phyloP scores from a whole-genome alignment of 2,113 vertebrate genomes.

The Clarias macrocephalus region DNA sequence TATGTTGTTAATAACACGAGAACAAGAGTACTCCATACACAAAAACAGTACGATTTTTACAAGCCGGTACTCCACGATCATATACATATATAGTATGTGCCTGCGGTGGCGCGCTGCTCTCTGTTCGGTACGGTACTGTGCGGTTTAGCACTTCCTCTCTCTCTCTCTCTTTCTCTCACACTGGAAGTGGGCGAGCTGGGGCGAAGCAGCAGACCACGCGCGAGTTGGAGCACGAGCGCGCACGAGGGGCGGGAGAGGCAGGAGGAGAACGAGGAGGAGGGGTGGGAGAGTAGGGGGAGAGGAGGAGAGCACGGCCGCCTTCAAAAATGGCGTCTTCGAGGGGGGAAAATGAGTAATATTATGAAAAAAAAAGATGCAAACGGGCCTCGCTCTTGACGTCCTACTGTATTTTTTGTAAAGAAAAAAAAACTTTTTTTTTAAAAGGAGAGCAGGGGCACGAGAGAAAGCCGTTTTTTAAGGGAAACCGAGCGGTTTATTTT shows the following conservation, averaged over 20 bases:
- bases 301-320: slow-evolving; percentile 72
- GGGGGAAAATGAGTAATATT: slow-evolving; percentile 75
- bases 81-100: background rate
- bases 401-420: background rate
- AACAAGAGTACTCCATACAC: background rate
- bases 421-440: no score
- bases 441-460: background rate
- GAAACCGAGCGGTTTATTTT: slow-evolving; percentile 65
- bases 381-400: slow-evolving; percentile 60
- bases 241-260: slow-evolving; percentile 39
- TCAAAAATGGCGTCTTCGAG: slow-evolving; percentile 82
- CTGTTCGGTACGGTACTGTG: background rate
- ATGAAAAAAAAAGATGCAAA: slow-evolving; percentile 61
- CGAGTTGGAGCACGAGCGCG: slow-evolving; percentile 41
- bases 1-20: background rate
- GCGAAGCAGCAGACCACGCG: slow-evolving; percentile 54
- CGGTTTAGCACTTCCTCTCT: background rate
- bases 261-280: slow-evolving; percentile 51
- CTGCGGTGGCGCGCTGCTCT: background rate
- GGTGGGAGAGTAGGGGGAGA: slow-evolving; percentile 63
- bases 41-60: background rate
- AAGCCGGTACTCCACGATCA: background rate
- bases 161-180: background rate
- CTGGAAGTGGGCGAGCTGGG: slow-evolving; percentile 58
- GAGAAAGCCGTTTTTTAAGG: slow-evolving; percentile 14